phyloP scores from a whole-genome alignment of 2,797 vertebrate species.

The Coregonus suidteri region DNA sequence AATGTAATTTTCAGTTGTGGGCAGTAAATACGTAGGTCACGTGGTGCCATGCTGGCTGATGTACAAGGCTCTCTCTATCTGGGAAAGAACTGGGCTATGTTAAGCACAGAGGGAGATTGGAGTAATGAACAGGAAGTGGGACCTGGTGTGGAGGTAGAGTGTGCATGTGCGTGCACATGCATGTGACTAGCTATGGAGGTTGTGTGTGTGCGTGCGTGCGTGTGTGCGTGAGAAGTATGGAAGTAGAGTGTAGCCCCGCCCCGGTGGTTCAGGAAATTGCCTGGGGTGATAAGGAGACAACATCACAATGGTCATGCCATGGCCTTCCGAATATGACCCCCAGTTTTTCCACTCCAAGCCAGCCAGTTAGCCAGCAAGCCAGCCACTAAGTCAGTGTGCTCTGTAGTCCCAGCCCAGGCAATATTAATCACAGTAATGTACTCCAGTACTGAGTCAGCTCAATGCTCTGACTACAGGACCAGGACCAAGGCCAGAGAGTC shows the following conservation, averaged over 20 bases:
- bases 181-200: background rate
- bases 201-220: background rate
- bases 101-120: conserved; percentile 23
- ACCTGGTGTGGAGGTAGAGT: background rate
- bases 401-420: conserved; percentile 30
- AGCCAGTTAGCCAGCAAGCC: conserved; percentile 4
- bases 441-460: conserved; percentile 62
- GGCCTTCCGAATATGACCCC: conserved; percentile 52
- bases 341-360: conserved; percentile 11
- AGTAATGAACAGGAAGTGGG: conserved; percentile 24
- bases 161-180: background rate
- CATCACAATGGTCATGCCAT: conserved; percentile 26
- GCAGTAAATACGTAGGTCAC: conserved; percentile 64
- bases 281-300: conserved; percentile 28
- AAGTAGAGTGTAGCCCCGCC: conserved; percentile 6
- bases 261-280: conserved; percentile 34
- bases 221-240: background rate
- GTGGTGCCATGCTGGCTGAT: background rate
- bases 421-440: conserved; percentile 69
- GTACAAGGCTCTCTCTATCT: conserved; percentile 33
- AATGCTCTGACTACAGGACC: background rate
- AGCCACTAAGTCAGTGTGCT: conserved; percentile 44
- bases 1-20: conserved; percentile 62
- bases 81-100: conserved; percentile 36
- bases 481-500: background rate